Evolutionary conservation across 1,140 invertebrate species (phyloP), one percentile per base, ranked within the genome.

Genomic region (Diplogasteroides magnus): DNA sequence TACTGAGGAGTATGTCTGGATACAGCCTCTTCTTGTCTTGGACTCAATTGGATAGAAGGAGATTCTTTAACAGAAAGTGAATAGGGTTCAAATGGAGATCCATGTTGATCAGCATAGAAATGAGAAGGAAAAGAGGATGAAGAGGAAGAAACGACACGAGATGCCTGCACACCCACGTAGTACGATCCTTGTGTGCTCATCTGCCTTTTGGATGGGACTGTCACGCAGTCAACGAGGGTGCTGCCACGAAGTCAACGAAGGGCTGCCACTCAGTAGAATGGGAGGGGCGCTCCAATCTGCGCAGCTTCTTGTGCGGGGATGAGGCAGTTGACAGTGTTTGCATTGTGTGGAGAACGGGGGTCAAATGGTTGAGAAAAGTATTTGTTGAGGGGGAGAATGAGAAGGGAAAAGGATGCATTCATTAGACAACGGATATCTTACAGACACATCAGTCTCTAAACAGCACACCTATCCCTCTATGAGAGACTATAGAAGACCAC

Each of bases 371-470:
- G 37, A 11, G 37, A 11, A 11, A 48, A 48, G 6, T 19, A 48
- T 48, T 61, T 31, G 32, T 15, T 61, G 66, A 61, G 70, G 58
- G 57, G 67, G 70, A 56, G 65, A 13, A 68, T 31, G 63, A 25
- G 6, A 19, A 37, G 26, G 64, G 31, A 3, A 55, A 19, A n/a
- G 64, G 32, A 31, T 11, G n/a, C 28, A 11, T 11, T 14, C 15
- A 11, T 11, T 61, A 25, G 59, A 61, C 13, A 14, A 25, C 13
- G 25, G 27, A 11, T 14, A 26, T 61, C 15, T 61, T 11, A 61
- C 13, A 11, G 11, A 14, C 13, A 61, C 13, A 25, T n/a, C n/a
- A 48, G 37, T 48, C 19, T 19, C 37, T 19, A 6, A 11, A 11
- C 37, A 6, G 6, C 37, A 48, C 37, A 6, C 37, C 37, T 48